Evolutionary conservation across 2,797 vertebrate genomes (phyloP).

Genomic region (Melanotaenia maccullochi): DNA sequence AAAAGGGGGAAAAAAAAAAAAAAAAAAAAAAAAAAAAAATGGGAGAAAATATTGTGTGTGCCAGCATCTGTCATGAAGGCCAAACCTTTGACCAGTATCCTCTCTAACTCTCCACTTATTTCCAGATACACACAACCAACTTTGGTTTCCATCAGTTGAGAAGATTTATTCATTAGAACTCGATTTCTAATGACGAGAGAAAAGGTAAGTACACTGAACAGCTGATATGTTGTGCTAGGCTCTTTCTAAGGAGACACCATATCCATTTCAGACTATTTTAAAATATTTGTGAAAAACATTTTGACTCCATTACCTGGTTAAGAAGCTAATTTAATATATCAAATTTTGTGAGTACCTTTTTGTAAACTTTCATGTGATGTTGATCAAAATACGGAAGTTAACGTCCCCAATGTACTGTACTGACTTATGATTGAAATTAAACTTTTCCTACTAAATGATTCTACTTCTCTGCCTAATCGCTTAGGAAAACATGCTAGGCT

Average conservation of each 20-base stretch:
- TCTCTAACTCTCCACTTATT: conserved; percentile 41
- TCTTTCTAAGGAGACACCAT: background rate
- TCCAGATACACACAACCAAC: conserved; percentile 36
- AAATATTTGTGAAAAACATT: background rate
- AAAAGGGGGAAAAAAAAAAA: no score
- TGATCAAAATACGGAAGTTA: background rate
- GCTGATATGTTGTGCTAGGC: conserved; percentile 17
- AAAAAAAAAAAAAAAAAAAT: no score
- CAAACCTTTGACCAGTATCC: conserved; percentile 32
- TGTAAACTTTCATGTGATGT: background rate
- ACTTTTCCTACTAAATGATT: background rate
- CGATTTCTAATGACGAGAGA: conserved; percentile 11
- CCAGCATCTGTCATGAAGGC: conserved; percentile 14
- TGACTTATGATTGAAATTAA: background rate
- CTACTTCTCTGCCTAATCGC: background rate
- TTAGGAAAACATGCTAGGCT: background rate
- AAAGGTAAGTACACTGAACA: conserved; percentile 9
- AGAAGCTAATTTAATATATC: background rate
- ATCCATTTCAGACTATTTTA: background rate
- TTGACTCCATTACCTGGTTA: background rate
- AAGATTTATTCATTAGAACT: conserved; percentile 27
- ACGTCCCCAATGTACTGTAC: background rate
- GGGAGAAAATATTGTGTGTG: no score
- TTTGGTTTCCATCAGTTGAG: conserved; percentile 28
- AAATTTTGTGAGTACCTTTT: background rate